Evolutionary conservation across 2,797 vertebrate species (phyloP), one percentile per base, ranked within the genome.

Genomic region (Pseudochromis fuscus): DNA sequence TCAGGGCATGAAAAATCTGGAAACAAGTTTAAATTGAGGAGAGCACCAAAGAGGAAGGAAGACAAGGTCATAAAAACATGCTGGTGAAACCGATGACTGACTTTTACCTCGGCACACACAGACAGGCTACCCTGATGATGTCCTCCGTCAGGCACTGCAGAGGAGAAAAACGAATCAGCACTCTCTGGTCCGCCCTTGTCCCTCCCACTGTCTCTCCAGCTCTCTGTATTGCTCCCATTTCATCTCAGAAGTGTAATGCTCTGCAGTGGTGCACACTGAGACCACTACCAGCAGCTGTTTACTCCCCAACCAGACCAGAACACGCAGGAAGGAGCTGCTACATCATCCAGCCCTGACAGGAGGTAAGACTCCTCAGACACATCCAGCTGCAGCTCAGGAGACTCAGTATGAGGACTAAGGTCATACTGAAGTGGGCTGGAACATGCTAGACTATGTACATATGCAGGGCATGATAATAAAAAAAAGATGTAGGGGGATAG

Each of bases 141-240:
- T 64, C 69, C 49, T 79, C 69, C 7, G 1, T 81, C 80, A 79
- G 73, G 18, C 67, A 84, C 84, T 90, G 90, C 88, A 92, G 89
- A 84, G 74, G 79, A 81, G 70, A 68, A 12, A 49, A 73, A 58
- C 85, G 33, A 91, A 91, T 92, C 90, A 91, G 82, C 58, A n/a
- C 12, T 56, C 72, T 79, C 44, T 30, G 23, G 40, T 48, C 65
- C 52, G 33, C 62, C 70, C 18, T 79, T 44, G 21, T 73, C 82
- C 86, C 86, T 78, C 87, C 77, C 80, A 65, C 79, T 68, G 24
- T 37, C 42, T 37, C 72, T 64, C 67, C 37, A 37, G 19, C 37
- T 72, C 71, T 56, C 42, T 67, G 46, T 79, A 9, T 51, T n/a
- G 4, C 30, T 63, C 69, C 66, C 38, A 56, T 40, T 25, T 55